Evolutionary conservation across 2,888 invertebrate genomes (phyloP), one percentile per base, ranked within the genome.

Genomic region (Gandaritis pyraliata): DNA sequence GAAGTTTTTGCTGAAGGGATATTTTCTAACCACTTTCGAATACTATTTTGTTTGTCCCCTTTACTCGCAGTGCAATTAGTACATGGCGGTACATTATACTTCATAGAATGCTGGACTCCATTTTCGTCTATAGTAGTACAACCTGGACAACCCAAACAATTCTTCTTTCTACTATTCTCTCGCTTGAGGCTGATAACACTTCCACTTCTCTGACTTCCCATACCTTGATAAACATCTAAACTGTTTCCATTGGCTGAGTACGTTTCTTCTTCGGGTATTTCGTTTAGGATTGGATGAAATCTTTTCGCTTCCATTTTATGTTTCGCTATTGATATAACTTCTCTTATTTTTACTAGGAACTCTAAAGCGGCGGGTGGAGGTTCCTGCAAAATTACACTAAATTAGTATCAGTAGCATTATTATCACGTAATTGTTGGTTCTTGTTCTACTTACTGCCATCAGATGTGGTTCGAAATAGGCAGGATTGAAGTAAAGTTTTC

Each of bases 331-430:
- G 97, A 94, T 72, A 98, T 97, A 6, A 98, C 97, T 92, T 97
- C 97, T 65, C 98, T 94, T 66, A 98, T 97, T 93, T 97, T 97
- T 0, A 95, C 94, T 52, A 98, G 92, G 82, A 98, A 98, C 85
- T 98, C 98, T 71, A 97, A 89, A 23, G 98, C 98, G 56, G 97
- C 97, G 45, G 97, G 96, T 48, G 98, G 98, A 18, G 98, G 98
- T 72, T 97, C 95, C 96, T 97, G 89, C n/a, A 92, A 92, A 65
- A 68, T 74, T 70, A 74, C 65, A 54, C 10, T 10, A 29, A 36
- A 36, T 59, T 45, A 33, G 2, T 33, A 11, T 33, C 1, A 33
- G 10, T 8, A 33, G 12, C 15, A 0, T 39, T n/a, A 36, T 7
- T 16, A 16, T 7, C 38, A 10, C n/a, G 18, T 36, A 2, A 48